A percentile compares a stretch with the other conserved stretches of the same genome.
phyloP scores from a whole-genome alignment of 2,113 vertebrate genomes.

The Panurus biarmicus region DNA sequence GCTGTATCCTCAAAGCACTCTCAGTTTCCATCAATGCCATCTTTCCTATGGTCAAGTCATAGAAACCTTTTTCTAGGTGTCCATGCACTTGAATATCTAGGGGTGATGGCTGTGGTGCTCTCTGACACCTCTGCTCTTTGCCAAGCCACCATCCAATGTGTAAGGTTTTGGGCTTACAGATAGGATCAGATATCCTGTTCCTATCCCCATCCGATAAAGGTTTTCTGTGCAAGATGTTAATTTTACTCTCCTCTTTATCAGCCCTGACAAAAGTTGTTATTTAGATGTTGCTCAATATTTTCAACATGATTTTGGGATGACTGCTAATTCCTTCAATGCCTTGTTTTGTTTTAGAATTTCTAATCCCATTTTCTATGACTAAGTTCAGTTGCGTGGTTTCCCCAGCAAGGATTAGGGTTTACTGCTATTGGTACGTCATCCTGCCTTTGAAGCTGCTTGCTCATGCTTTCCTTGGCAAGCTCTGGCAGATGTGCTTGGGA shows the following conservation, averaged over 20 bases:
- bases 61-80: neutral
- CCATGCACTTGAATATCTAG: neutral
- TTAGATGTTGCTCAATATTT: constrained; percentile 35
- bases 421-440: constrained; percentile 29
- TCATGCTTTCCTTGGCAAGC: constrained; percentile 47
- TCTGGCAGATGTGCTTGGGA: neutral
- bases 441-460: constrained; percentile 54
- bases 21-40: neutral
- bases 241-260: neutral
- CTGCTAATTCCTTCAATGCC: neutral
- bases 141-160: neutral
- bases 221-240: neutral
- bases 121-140: neutral
- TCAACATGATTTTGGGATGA: neutral
- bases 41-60: neutral
- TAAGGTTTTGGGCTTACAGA: neutral
- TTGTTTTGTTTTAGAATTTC: constrained; percentile 36
- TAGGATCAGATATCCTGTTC: neutral
- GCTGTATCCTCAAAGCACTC: accelerated
- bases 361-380: constrained; percentile 37
- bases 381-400: constrained; percentile 16
- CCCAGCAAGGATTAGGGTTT: constrained; percentile 16
- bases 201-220: accelerated
- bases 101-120: neutral
- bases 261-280: neutral